Base-by-base conservation (phyloP, 1,140 invertebrate genomes). In the Latrodectus geometricus region DNA sequence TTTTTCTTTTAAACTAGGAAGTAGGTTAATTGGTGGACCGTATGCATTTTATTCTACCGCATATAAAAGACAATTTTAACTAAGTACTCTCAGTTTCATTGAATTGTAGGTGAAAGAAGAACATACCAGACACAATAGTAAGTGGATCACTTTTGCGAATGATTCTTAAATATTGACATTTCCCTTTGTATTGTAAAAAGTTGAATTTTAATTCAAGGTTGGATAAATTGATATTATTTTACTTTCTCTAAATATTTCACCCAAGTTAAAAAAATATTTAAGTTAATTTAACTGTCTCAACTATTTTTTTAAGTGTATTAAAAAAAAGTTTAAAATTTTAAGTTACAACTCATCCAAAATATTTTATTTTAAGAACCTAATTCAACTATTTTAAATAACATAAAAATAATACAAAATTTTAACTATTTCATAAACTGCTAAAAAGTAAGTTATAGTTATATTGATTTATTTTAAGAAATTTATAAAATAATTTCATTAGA, bases 41-140 rank as follows among this genome's bases (percentile, higher is more conserved):
- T 76, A 76, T 76, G 82, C 82, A 54, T 84, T 84, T 81, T 84
- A 84, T 54, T 52, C 73, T 56, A 66, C 20, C 35, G 20, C 56
- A 54, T 84, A 84, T 84, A 84, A 84, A 84, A 84, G 82, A 84
- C 82, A 84, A 75, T 84, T 84, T 84, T 65, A 52, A n/a, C 54
- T 54, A 81, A 69, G 49, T 49, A 35, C 73, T 68, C 65, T 84
- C 82, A 84, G 82, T 84, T 84, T 84, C 82, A 54, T 54, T 50
- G 35, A 66, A 52, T 35, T n/a, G 70, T 76, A 48, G 9, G 52
- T 52, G 73, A 35, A 84, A 84, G 21, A 35, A 20, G 49, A 68
- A 20, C 48, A 68, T 56, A 9, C 49, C 23, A 35, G 82, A 84
- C 54, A 81, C 82, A 84, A 84, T 76, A 84, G 82, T 84, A 84